Percentiles rank a stretch among this genome's conserved stretches.
Evolutionary conservation across 92 coral and sea anemone species (phyloP).

Genomic region (Porites rus): DNA sequence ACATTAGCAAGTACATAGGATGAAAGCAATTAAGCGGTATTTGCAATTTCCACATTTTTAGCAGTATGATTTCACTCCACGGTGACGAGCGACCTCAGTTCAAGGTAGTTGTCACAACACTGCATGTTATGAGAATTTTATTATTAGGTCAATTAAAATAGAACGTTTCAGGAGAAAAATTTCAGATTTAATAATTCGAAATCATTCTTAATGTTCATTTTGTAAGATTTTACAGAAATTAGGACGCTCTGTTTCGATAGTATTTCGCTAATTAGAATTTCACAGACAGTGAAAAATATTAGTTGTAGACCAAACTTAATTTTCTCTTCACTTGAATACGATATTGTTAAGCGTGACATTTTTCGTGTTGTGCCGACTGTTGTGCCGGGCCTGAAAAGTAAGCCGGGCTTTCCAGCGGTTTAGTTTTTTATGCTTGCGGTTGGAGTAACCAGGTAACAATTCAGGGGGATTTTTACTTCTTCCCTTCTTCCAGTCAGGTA

Average conservation of each 20-base stretch:
- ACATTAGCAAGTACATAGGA: not conserved
- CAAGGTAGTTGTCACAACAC: not conserved
- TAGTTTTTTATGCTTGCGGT: not conserved
- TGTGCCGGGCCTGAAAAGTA: not conserved
- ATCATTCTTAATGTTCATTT: too few relatives aligned
- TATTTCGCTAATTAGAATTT: too few relatives aligned
- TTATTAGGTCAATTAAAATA: not conserved
- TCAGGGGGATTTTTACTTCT: not conserved
- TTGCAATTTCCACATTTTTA: slow-evolving; percentile 43
- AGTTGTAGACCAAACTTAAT: not conserved
- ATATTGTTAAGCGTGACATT: not conserved
- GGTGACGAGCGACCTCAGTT: slow-evolving; percentile 10
- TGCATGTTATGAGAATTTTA: slow-evolving; percentile 12
- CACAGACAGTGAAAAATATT: not conserved
- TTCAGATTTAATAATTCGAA: too few relatives aligned
- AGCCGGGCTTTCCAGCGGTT: too few relatives aligned
- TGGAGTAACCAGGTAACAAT: not conserved
- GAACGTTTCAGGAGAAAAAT: too few relatives aligned
- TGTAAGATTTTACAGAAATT: too few relatives aligned
- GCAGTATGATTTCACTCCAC: slow-evolving; percentile 40
- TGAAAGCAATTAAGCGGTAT: not conserved
- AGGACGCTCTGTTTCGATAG: too few relatives aligned
- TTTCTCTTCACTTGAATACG: not conserved
- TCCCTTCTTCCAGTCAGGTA: not conserved
- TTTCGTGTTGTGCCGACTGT: not conserved